Percentiles rank a stretch among this genome's conserved stretches.
These are phyloP conservation scores for Spilarctia lutea DNA, from an alignment of 2,888 invertebrate genomes.

Conservation along the genomic window DNA sequence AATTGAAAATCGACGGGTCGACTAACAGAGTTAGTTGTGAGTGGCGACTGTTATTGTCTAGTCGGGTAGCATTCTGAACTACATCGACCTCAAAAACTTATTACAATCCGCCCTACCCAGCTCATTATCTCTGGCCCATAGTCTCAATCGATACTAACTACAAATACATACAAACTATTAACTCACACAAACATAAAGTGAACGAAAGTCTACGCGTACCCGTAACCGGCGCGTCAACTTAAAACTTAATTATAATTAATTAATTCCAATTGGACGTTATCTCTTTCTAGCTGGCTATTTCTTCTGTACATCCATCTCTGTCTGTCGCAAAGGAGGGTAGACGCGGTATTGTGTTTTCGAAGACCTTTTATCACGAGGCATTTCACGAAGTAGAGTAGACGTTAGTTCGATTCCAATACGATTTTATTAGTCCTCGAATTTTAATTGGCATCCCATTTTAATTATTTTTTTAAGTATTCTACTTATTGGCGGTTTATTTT, in stretches of 20 bases:
- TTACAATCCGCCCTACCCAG: constrained; percentile 79
- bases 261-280: constrained; percentile 89
- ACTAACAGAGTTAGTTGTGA: constrained; percentile 29
- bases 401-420: constrained; percentile 81
- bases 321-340: constrained; percentile 75
- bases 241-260: constrained; percentile 95
- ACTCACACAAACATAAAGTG: constrained; percentile 75
- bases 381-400: constrained; percentile 80
- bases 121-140: constrained; percentile 84
- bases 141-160: constrained; percentile 83
- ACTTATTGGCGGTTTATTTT: constrained; percentile 48
- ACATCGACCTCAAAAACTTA: constrained; percentile 80
- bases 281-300: constrained; percentile 73
- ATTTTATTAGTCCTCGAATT: constrained; percentile 82
- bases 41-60: constrained; percentile 52
- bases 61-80: constrained; percentile 57
- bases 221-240: constrained; percentile 89
- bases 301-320: constrained; percentile 80
- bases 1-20: constrained; percentile 42
- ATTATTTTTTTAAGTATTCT: constrained; percentile 51
- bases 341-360: constrained; percentile 84
- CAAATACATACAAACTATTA: constrained; percentile 69
- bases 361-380: constrained; percentile 85
- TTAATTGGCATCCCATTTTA: constrained; percentile 81
- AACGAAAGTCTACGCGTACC: constrained; percentile 81